Evolutionary conservation across 2,113 vertebrate species (phyloP).

Genomic region (Nymphicus hollandicus): DNA sequence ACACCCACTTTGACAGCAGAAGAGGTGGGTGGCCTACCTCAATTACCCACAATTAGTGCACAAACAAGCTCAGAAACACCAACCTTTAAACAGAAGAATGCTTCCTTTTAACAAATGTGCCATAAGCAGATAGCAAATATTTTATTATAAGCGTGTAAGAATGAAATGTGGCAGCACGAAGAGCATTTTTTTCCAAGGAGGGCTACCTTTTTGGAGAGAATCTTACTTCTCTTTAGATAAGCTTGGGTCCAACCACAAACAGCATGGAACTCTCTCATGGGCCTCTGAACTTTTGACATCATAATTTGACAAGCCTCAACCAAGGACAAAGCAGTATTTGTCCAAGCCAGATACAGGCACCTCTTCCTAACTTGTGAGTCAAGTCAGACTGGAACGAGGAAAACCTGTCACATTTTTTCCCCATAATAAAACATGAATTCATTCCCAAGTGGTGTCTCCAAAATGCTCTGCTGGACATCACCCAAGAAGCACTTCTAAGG

Average conservation of each 20-base stretch:
- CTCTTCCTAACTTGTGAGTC: not conserved
- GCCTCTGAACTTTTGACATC: not conserved
- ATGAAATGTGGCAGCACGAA: not conserved
- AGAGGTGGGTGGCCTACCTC: not conserved
- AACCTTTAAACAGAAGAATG: not conserved
- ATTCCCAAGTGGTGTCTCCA: not conserved
- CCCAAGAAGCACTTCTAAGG: not conserved
- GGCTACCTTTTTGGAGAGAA: not conserved
- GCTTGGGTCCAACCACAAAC: not conserved
- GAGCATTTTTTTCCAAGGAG: not conserved
- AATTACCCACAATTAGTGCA: not conserved
- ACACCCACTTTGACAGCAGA: not conserved
- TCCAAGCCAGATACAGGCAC: not conserved
- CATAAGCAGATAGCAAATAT: not conserved
- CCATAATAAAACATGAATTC: not conserved
- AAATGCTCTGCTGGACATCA: not conserved
- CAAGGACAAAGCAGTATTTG: not conserved
- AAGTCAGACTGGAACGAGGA: not conserved
- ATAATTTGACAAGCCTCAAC: not conserved
- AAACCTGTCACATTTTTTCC: not conserved
- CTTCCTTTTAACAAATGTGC: not conserved
- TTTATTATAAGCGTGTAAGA: not conserved
- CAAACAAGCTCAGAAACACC: not conserved
- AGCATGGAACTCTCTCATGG: not conserved
- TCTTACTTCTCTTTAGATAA: not conserved